Conservation (phyloP, 2,113 vertebrate genomes). For the Trinectes maculatus region DNA sequence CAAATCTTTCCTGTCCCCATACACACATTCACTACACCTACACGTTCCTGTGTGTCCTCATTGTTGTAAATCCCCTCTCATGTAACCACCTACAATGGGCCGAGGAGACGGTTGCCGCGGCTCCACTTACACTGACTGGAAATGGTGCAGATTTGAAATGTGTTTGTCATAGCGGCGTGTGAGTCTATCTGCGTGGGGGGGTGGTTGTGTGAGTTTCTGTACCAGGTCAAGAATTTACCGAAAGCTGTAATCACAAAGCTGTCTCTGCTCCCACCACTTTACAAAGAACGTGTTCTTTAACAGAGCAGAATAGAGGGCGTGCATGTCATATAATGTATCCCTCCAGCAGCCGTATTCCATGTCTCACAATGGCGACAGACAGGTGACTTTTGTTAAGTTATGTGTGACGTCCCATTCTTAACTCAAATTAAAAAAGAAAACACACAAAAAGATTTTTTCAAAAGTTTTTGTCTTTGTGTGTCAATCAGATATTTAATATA, state of each 20-base stretch:
- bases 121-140: slow-evolving; percentile 23
- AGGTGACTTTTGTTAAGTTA: background rate
- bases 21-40: too few species aligned
- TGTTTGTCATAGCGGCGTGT: too few species aligned
- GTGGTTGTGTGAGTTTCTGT: background rate
- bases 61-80: slow-evolving; percentile 16
- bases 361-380: background rate
- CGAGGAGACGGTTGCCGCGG: background rate
- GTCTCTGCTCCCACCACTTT: background rate
- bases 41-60: background rate
- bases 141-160: background rate
- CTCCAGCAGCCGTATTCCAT: slow-evolving; percentile 2
- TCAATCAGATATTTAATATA: too few species aligned
- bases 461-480: too few species aligned
- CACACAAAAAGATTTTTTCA: too few species aligned
- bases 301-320: slow-evolving; percentile 16
- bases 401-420: background rate
- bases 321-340: background rate
- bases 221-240: background rate
- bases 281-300: background rate
- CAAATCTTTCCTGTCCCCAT: too few species aligned
- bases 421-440: too few species aligned
- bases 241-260: background rate
- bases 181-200: background rate
- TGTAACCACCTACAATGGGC: background rate